phyloP scores from a whole-genome alignment of 2,888 invertebrate genomes.

The Argynnis bischoffii region DNA sequence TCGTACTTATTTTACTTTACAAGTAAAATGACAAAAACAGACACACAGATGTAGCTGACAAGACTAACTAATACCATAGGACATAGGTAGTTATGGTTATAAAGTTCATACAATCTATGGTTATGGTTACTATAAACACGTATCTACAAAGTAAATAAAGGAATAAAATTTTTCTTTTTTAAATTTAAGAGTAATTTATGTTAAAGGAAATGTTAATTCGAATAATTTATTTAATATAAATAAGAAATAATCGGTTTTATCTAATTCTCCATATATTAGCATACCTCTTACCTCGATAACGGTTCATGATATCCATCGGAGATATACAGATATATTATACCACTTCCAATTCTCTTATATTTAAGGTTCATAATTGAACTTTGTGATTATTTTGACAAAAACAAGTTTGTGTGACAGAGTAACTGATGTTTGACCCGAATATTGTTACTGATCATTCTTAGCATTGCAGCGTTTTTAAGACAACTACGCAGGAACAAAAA shows the following conservation, averaged over 20 bases:
- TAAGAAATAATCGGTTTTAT: conserved; percentile 1
- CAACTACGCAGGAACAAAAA: too few species aligned
- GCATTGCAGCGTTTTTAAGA: too few species aligned
- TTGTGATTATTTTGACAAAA: background rate
- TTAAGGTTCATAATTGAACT: conserved; percentile 1
- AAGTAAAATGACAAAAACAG: too few species aligned
- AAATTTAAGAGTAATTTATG: background rate
- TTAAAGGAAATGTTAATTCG: background rate
- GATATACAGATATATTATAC: background rate
- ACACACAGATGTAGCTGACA: too few species aligned
- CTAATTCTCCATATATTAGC: background rate
- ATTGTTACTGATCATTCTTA: too few species aligned
- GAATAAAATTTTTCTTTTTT: too few species aligned
- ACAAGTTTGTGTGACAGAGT: conserved; percentile 3
- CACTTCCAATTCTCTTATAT: background rate
- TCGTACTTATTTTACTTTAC: too few species aligned
- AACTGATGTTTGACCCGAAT: background rate
- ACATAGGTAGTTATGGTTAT: too few species aligned
- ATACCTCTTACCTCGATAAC: conserved; percentile 1
- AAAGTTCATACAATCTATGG: too few species aligned
- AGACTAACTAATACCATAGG: too few species aligned
- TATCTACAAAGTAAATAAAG: too few species aligned
- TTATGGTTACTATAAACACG: too few species aligned
- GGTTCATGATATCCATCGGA: background rate
- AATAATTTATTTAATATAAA: conserved; percentile 1